These are phyloP conservation scores for Drosophila arizonae DNA, from an alignment of 1,140 invertebrate genomes.

Conservation along the genomic window DNA sequence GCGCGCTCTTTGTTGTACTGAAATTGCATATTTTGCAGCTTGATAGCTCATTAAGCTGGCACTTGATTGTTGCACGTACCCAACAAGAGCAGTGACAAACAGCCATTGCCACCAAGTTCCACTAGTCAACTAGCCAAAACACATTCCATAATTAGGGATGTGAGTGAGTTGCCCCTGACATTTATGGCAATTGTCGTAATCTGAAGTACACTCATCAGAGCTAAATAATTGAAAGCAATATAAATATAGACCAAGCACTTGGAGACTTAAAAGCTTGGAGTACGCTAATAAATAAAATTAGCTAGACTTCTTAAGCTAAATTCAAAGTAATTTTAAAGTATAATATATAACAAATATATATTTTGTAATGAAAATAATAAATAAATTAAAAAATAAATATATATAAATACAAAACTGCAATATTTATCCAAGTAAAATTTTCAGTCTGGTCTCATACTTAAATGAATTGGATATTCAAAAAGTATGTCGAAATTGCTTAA, in stretches of 20 bases:
- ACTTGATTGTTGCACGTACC: conserved; percentile 76
- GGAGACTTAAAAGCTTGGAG: too few relatives aligned
- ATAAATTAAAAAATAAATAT: too few relatives aligned
- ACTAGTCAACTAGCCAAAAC: conserved; percentile 19
- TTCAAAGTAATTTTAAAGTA: too few relatives aligned
- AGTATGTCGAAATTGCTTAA: too few relatives aligned
- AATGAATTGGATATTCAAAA: too few relatives aligned
- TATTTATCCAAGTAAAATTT: too few relatives aligned
- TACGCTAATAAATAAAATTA: too few relatives aligned
- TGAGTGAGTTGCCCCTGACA: neutral
- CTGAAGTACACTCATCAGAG: neutral
- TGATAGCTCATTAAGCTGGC: conserved; percentile 80
- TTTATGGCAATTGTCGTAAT: neutral
- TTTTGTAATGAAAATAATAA: too few relatives aligned
- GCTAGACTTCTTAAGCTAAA: too few relatives aligned
- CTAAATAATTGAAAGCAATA: neutral
- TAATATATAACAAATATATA: too few relatives aligned
- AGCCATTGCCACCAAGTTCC: conserved; percentile 18
- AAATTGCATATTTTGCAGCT: conserved; percentile 81
- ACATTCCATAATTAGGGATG: conserved; percentile 7
- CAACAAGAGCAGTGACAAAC: conserved; percentile 19
- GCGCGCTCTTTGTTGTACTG: conserved; percentile 62
- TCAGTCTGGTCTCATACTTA: too few relatives aligned
- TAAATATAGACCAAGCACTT: neutral
- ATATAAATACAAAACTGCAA: too few relatives aligned